These are phyloP conservation scores for Hipposideros larvatus DNA, from an alignment of 2,797 vertebrate species.

Conservation along the genomic window DNA sequence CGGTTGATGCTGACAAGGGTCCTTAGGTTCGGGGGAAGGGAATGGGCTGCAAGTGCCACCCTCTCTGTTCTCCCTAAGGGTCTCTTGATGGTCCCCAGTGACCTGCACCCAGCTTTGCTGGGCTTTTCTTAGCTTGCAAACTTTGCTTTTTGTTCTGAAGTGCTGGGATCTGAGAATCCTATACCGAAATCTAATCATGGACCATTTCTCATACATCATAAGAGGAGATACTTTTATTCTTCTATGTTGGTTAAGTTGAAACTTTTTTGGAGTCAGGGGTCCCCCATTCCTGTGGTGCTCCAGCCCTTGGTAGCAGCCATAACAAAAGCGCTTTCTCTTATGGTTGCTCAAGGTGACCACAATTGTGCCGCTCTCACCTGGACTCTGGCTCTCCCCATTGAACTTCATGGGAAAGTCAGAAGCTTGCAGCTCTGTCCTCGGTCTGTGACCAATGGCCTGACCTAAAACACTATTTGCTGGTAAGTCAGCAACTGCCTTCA, in stretches of 20 bases:
- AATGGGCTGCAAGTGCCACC: slow-evolving; percentile 80
- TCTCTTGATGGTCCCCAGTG: slow-evolving; percentile 85
- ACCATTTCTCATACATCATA: slow-evolving; percentile 92
- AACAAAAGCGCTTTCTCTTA: slow-evolving; percentile 87
- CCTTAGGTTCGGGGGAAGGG: slow-evolving; percentile 84
- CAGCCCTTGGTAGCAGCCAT: slow-evolving; percentile 70
- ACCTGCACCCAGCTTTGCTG: slow-evolving; percentile 86
- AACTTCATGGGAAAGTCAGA: slow-evolving; percentile 85
- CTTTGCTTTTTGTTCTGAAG: slow-evolving; percentile 88
- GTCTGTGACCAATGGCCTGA: slow-evolving; percentile 70
- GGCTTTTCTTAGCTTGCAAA: slow-evolving; percentile 87
- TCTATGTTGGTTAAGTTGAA: slow-evolving; percentile 87
- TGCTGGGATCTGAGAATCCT: slow-evolving; percentile 88
- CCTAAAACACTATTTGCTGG: slow-evolving; percentile 78
- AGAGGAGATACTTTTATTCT: slow-evolving; percentile 89
- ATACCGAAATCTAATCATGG: slow-evolving; percentile 89
- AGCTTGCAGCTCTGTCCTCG: slow-evolving; percentile 66
- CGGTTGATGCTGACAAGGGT: slow-evolving; percentile 76
- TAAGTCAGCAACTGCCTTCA: slow-evolving; percentile 79
- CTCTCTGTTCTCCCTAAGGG: slow-evolving; percentile 73
- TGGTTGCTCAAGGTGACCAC: slow-evolving; percentile 84
- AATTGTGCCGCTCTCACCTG: slow-evolving; percentile 77
- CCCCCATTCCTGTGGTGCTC: slow-evolving; percentile 85
- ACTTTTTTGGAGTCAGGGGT: slow-evolving; percentile 84
- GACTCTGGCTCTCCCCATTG: slow-evolving; percentile 69